phyloP scores from a whole-genome alignment of 2,797 vertebrate genomes.

The Fistularia tabacaria region DNA sequence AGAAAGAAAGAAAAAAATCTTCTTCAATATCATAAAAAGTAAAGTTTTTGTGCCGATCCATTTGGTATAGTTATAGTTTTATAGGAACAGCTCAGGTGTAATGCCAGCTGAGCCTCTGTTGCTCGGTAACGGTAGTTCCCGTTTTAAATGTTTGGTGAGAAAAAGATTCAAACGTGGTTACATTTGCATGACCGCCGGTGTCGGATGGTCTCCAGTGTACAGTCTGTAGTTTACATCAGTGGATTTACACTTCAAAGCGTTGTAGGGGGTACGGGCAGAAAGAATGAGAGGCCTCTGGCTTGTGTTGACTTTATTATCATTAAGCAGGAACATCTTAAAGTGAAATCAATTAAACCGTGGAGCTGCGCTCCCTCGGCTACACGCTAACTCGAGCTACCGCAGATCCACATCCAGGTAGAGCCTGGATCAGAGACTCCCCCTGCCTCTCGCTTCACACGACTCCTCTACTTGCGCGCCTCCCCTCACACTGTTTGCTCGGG shows the following conservation, averaged over 20 bases:
- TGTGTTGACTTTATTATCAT: constrained; percentile 68
- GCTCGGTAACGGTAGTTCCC: too few species aligned
- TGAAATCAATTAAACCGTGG: constrained; percentile 63
- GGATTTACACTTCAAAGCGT: constrained; percentile 75
- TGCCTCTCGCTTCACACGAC: not conserved
- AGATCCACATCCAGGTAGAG: constrained; percentile 30
- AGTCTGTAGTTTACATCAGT: constrained; percentile 65
- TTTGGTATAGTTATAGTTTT: too few species aligned
- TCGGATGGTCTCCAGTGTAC: constrained; percentile 57
- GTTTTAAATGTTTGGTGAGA: too few species aligned
- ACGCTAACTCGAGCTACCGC: constrained; percentile 44
- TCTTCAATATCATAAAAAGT: too few species aligned
- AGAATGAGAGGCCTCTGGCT: constrained; percentile 45
- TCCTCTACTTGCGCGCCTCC: too few species aligned
- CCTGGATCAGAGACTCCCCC: constrained; percentile 55
- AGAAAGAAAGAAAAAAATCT: too few species aligned
- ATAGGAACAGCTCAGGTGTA: too few species aligned
- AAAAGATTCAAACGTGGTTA: not conserved
- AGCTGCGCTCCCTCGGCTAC: constrained; percentile 44
- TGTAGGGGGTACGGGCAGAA: constrained; percentile 18
- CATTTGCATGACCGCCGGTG: constrained; percentile 31
- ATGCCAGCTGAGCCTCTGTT: too few species aligned
- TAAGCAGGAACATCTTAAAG: constrained; percentile 64
- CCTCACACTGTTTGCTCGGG: not conserved
- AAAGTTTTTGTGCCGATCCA: too few species aligned